Base-by-base conservation (phyloP, 2,888 invertebrate genomes). In the Pecten maximus region DNA sequence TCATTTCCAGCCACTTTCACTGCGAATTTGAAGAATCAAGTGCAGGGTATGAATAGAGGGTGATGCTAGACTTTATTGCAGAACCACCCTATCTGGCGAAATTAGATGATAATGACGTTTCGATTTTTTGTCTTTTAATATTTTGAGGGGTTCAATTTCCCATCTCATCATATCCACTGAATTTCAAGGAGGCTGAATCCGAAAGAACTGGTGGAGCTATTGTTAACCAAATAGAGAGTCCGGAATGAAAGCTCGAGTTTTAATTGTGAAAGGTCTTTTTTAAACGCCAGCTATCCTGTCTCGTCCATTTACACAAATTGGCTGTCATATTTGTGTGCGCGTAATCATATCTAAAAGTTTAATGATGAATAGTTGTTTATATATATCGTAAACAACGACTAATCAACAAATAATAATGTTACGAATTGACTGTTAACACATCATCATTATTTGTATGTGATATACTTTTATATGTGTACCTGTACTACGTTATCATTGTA, bases 81-180 rank as follows among this genome's bases (percentile, higher is more conserved):
- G 74, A 74, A 28, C 74, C 74, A 35, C 74, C 74, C 74, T 35
- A 74, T 74, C 60, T 35, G 1, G 10, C 74, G 35, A 74, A 74
- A 74, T 74, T 74, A 74, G 74, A 28, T 74, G 74, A 74, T 74
- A 35, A 74, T 74, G 74, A 74, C 74, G 74, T 35, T 74, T 74
- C 74, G 35, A 74, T 74, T 74, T 60, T 74, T 74, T 74, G 74
- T 74, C 74, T 74, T 74, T 35, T 74, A 74, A 74, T 74, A 74
- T 74, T 74, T 74, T 28, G 35, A 74, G 74, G 12, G 74, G 74
- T 74, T 74, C 74, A 74, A 74, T 74, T 35, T 74, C 74, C 35
- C 74, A 74, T 74, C 74, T 74, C 74, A 74, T 74, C 74, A 74
- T n/a, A 74, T 35, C 74, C 74, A 35, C 74, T 35, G 35, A 74